A percentile compares a stretch with the other conserved stretches of the same genome.
These are phyloP conservation scores for Orussus abietinus DNA, from an alignment of 1,140 invertebrate genomes.

Conservation along the genomic window DNA sequence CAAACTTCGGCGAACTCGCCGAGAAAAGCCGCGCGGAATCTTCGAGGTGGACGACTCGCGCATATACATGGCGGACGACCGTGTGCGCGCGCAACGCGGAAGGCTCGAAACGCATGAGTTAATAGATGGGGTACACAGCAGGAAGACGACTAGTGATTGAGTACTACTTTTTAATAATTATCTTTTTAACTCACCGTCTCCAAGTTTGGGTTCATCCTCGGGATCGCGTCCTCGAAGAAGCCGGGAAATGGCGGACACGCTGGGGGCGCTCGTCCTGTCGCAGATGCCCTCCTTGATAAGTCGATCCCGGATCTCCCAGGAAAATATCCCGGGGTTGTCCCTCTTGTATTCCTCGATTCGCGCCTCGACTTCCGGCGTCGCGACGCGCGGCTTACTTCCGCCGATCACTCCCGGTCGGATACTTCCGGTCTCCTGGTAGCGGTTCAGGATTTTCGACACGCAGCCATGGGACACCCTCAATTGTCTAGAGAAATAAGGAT, in stretches of 20 bases:
- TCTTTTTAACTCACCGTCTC: conserved; percentile 40
- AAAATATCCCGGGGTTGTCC: conserved; percentile 85
- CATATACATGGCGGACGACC: too few species aligned
- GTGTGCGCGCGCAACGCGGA: too few species aligned
- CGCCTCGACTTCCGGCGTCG: conserved; percentile 75
- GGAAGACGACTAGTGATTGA: too few species aligned
- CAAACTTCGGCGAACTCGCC: too few species aligned
- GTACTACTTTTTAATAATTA: too few species aligned
- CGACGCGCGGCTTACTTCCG: conserved; percentile 72
- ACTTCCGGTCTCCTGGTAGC: conserved; percentile 79
- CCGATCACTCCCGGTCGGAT: conserved; percentile 80
- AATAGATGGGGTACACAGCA: too few species aligned
- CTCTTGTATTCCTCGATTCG: conserved; percentile 83
- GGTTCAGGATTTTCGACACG: conserved; percentile 78
- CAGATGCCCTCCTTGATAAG: conserved; percentile 79
- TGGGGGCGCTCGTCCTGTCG: conserved; percentile 75
- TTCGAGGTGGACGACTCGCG: too few species aligned
- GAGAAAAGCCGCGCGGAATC: too few species aligned
- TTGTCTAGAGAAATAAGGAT: conserved; percentile 52
- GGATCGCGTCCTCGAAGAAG: conserved; percentile 71
- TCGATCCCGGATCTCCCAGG: conserved; percentile 86
- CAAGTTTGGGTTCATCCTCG: conserved; percentile 57
- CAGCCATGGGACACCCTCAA: conserved; percentile 78
- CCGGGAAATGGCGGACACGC: conserved; percentile 78
- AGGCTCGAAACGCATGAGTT: too few species aligned